A percentile compares a stretch with the other conserved stretches of the same genome.
These are phyloP conservation scores for Manis pentadactyla DNA, from an alignment of 2,797 vertebrate species.

Conservation along the genomic window DNA sequence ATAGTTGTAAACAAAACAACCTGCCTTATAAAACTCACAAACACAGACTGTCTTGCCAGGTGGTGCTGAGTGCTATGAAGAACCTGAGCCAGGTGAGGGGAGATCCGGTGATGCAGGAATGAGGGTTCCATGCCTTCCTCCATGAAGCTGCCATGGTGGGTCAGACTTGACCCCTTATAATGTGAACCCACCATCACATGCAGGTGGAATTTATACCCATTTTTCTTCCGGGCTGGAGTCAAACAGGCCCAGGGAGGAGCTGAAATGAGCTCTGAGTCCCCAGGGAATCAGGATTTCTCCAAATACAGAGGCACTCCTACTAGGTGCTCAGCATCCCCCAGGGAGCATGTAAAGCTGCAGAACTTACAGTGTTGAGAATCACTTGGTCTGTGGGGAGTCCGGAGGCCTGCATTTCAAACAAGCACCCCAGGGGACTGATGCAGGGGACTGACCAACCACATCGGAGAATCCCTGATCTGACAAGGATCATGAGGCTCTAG, in stretches of 20 bases:
- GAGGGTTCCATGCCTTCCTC: background rate
- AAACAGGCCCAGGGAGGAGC: background rate
- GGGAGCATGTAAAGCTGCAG: background rate
- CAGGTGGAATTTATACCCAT: background rate
- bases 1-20: background rate
- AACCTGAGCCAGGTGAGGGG: background rate
- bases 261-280: background rate
- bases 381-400: background rate
- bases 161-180: background rate
- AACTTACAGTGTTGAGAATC: background rate
- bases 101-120: background rate
- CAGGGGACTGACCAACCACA: no score
- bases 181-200: background rate
- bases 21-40: background rate
- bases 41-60: background rate
- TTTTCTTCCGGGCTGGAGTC: background rate
- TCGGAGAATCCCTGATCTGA: background rate
- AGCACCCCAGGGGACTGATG: background rate
- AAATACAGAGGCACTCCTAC: background rate
- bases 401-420: background rate
- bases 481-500: background rate
- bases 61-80: background rate
- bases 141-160: background rate
- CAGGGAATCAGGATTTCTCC: background rate
- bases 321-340: background rate